Evolutionary conservation across 2,113 vertebrate species (phyloP).

Genomic region (Promerops cafer): DNA sequence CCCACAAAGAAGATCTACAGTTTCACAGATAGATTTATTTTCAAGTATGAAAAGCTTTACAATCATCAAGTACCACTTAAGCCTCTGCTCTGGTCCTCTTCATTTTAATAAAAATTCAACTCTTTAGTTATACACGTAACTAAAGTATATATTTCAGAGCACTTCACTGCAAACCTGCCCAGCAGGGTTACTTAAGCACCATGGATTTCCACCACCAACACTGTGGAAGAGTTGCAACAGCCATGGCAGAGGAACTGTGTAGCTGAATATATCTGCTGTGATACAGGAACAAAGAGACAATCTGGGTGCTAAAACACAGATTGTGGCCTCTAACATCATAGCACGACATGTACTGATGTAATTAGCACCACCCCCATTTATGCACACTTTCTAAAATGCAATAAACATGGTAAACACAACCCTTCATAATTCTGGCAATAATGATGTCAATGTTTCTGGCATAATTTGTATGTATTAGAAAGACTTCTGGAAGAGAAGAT

Average conservation of each 20-base stretch:
- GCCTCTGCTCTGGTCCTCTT: neutral
- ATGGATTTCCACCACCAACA: neutral
- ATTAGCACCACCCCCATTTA: neutral
- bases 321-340: neutral
- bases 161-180: neutral
- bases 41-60: neutral
- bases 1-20: neutral
- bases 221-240: neutral
- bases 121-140: neutral
- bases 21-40: conserved; percentile 5
- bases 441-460: neutral
- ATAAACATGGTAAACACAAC: neutral
- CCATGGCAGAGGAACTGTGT: fast-evolving
- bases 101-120: neutral
- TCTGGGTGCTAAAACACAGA: neutral
- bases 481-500: neutral
- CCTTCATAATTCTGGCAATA: neutral
- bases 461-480: neutral
- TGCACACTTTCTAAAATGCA: neutral
- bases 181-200: neutral
- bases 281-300: neutral
- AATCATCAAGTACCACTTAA: neutral
- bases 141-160: neutral
- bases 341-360: neutral
- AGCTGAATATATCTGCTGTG: neutral